These are phyloP conservation scores for Bombus sylvicola DNA, from an alignment of 1,140 invertebrate species.

Conservation along the genomic window DNA sequence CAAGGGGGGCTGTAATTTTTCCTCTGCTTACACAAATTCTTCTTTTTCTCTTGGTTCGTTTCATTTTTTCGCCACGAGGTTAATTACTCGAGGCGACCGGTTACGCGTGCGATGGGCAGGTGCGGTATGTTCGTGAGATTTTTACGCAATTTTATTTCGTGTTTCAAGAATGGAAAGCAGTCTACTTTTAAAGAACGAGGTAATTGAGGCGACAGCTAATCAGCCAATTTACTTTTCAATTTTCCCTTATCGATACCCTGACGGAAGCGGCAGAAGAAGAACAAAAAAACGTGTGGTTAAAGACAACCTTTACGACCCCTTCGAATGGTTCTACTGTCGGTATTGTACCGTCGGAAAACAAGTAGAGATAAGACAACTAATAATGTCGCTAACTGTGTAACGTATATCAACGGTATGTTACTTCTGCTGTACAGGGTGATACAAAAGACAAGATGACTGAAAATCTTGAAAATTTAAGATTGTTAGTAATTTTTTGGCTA, in stretches of 20 bases:
- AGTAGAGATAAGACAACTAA: background rate
- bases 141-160: slow-evolving; percentile 2
- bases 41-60: background rate
- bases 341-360: background rate
- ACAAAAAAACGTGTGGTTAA: background rate
- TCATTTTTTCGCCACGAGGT: background rate
- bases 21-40: background rate
- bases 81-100: slow-evolving; percentile 27
- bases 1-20: slow-evolving; percentile 13
- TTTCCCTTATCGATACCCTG: slow-evolving; percentile 9
- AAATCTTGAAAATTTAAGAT: background rate
- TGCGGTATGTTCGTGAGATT: slow-evolving; percentile 16
- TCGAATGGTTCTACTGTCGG: background rate
- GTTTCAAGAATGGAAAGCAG: background rate
- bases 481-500: background rate
- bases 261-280: background rate
- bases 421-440: background rate
- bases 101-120: slow-evolving; percentile 15
- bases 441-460: background rate
- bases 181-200: background rate
- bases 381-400: background rate
- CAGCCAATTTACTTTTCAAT: slow-evolving; percentile 38
- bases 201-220: slow-evolving; percentile 5
- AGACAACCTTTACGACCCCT: slow-evolving; percentile 4
- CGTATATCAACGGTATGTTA: background rate